Base-by-base conservation (phyloP, 2,113 vertebrate species). In the Conger conger region DNA sequence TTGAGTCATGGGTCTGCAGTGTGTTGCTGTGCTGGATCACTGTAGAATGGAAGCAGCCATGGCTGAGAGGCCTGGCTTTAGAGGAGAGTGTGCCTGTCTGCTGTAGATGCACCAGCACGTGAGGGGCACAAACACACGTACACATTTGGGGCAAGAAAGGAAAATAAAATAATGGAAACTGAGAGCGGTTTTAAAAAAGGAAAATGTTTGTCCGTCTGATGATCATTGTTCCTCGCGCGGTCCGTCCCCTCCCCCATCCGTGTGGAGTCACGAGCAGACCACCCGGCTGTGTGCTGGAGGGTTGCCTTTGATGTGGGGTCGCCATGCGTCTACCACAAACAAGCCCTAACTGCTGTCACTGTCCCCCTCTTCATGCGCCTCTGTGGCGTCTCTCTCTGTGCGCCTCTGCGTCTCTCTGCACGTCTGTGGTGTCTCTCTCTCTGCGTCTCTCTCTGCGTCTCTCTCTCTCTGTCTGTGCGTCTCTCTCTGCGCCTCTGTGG, bases 1-100 rank as follows among this genome's bases (percentile, higher is more conserved):
- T 33, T 33, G n/a, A 84, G 87, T 90, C 86, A 82, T 73, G 68
- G 7, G 11, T 18, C n/a, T 23, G 36, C 42, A 20, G 36, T 4
- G 27, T 79, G 77, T 8, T 1, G 6, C 76, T 9, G 20, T 63
- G 45, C 45, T 50, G 45, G 45, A 13, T 1, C 9, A 50, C 8
- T 5, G 45, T 1, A 50, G 45, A 50, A 50, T 50, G 8, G 11
- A 0, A 50, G 45, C 9, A 7, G 45, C 45, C 1, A 13, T 1
- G 45, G 45, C 45, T 50, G 45, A 13, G 9, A 13, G 7, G 1
- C 9, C 45, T 13, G 8, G 1, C 11, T 50, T 50, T 15, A 13
- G 11, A 50, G 45, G 45, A 50, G 45, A 50, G 45, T 9, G 9
- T 42, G 40, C 40, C 9, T 5, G 40, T 42, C 40, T 42, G 40